A percentile compares a stretch with the other conserved stretches of the same genome.
Evolutionary conservation across 2,888 invertebrate species (phyloP).

Genomic region (Bellardia pandia): DNA sequence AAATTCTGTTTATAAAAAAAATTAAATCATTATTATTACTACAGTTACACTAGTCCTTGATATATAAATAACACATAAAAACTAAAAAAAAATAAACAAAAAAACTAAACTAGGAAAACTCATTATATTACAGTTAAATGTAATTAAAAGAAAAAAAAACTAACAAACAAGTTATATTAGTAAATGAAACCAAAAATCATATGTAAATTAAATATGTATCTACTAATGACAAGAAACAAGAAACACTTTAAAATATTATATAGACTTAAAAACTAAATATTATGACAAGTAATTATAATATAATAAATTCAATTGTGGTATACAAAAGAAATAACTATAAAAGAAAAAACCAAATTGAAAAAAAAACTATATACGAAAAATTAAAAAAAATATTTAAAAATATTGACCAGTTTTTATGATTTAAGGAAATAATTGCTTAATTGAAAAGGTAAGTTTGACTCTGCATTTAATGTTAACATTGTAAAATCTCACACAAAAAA

Average conservation of each 20-base stretch:
- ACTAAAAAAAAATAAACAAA: background rate
- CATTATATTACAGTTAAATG: conserved; percentile 53
- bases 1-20: background rate
- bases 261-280: conserved; percentile 30
- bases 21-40: background rate
- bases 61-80: conserved; percentile 2
- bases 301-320: conserved; percentile 68
- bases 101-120: conserved; percentile 43
- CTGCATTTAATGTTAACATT: too few species aligned
- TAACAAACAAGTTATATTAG: conserved; percentile 19
- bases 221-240: background rate
- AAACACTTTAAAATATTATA: conserved; percentile 15
- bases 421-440: background rate
- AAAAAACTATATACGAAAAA: conserved; percentile 70
- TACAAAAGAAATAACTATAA: conserved; percentile 59
- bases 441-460: too few species aligned
- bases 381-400: conserved; percentile 58
- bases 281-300: conserved; percentile 49
- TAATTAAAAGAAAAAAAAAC: conserved; percentile 25
- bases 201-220: conserved; percentile 56
- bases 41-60: conserved; percentile 23
- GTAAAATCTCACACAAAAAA: too few species aligned
- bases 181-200: conserved; percentile 42
- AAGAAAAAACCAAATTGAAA: conserved; percentile 42
- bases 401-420: background rate